A percentile compares a stretch with the other conserved stretches of the same genome.
Conservation (phyloP, 2,113 vertebrate species). For the Clinocottus analis region DNA sequence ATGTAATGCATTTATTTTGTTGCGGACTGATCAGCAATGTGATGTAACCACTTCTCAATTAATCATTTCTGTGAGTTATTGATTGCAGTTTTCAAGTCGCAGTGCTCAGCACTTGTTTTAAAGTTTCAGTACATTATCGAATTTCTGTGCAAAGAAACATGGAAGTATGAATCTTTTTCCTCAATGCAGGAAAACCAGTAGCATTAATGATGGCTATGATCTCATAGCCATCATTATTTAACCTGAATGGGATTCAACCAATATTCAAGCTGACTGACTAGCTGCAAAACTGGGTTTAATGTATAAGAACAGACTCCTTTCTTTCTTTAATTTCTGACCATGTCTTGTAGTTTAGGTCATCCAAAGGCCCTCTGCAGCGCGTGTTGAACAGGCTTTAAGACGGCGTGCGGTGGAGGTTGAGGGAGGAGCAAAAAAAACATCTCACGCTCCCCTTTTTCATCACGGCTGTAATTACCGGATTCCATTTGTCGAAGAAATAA, state of each 20-base stretch:
- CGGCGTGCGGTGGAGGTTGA: slow-evolving; percentile 12
- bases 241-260: background rate
- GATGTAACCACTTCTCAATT: background rate
- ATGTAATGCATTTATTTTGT: too few species aligned
- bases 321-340: background rate
- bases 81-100: background rate
- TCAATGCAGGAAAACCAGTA: background rate
- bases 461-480: slow-evolving; percentile 54
- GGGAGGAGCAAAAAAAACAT: slow-evolving; percentile 21
- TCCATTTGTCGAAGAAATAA: slow-evolving; percentile 62
- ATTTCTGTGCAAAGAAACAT: background rate
- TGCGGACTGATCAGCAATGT: background rate
- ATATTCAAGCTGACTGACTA: background rate
- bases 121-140: background rate
- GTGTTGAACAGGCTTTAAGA: slow-evolving; percentile 17
- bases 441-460: slow-evolving; percentile 46
- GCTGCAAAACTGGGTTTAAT: background rate
- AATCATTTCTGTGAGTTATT: background rate
- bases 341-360: background rate
- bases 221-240: too few species aligned
- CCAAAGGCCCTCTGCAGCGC: background rate
- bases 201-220: background rate
- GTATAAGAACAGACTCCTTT: background rate
- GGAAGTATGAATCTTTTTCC: background rate
- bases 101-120: background rate